Base-by-base conservation (phyloP, 2,888 invertebrate genomes). In the Synanthedon tipuliformis region DNA sequence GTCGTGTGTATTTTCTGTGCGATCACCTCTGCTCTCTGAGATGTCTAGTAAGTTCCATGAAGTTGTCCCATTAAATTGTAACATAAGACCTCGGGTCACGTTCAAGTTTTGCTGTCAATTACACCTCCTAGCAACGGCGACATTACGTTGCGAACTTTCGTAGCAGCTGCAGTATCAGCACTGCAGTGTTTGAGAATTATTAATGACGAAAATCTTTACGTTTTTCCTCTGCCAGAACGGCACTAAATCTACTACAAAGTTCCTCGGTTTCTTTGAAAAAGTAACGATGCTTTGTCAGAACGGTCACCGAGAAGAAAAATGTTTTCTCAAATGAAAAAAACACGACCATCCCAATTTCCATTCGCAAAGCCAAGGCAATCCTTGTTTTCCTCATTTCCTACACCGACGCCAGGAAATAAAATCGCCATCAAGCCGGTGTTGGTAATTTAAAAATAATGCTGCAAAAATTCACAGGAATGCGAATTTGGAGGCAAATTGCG, bases 401-500 rank as follows among this genome's bases (percentile, higher is more conserved):
- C 69, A 68, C 63, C 71, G 69, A 65, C 71, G 69, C 68, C 69
- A 77, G 79, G 78, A 83, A 83, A 85, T 84, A 84, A 84, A 84
- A 83, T 80, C 71, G 75, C 79, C 78, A 83, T 84, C 78, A 81
- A 75, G 75, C 75, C 71, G 63, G 65, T 74, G 78, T 67, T 75
- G 73, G 78, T 81, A 84, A 84, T 84, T 84, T 81, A 75, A 81
- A 82, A 81, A 81, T 81, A 83, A 85, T 79, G 77, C 74, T 69
- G 75, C 77, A 78, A 81, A 81, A 81, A 79, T 78, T 73, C 71
- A 75, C 66, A 64, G 74, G 70, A 75, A 76, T 76, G 73, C 59
- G 78, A 73, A 69, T 78, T 76, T 68, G 65, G 69, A 71, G 66
- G 73, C 69, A 75, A 77, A 82, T 80, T 81, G 81, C 76, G 75